A percentile compares a stretch with the other conserved stretches of the same genome.
Evolutionary conservation across 2,113 vertebrate species (phyloP).

Genomic region (Sciurus niger): DNA sequence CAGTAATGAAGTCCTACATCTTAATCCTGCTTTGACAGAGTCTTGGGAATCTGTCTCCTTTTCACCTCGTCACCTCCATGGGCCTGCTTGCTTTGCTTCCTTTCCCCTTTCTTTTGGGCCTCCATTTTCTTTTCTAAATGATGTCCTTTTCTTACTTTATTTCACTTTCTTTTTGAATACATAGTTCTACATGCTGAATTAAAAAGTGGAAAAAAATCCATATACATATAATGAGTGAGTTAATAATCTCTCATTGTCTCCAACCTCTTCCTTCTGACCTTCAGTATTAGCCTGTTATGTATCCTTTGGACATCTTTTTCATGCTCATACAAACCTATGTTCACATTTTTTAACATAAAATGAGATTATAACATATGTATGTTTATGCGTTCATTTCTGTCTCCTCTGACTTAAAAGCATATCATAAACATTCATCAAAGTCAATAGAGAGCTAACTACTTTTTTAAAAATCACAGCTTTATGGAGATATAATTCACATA

Average conservation of each 20-base stretch:
- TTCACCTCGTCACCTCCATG: neutral
- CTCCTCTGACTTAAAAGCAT: neutral
- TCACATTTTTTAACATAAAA: conserved; percentile 1
- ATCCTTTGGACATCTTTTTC: neutral
- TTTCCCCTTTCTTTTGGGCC: neutral
- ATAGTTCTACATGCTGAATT: neutral
- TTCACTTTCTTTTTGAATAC: neutral
- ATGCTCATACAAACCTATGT: neutral
- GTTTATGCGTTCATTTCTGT: neutral
- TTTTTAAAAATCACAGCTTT: neutral
- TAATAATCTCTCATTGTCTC: neutral
- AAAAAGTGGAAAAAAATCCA: conserved; percentile 35
- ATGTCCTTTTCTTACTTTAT: neutral
- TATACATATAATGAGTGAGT: conserved; percentile 1
- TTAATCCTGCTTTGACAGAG: neutral
- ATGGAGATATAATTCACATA: neutral
- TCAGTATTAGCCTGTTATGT: neutral
- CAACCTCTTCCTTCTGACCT: neutral
- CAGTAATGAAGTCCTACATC: neutral
- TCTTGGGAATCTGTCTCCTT: neutral
- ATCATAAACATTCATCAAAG: neutral
- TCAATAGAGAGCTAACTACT: neutral
- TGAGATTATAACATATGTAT: neutral
- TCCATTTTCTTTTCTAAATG: neutral
- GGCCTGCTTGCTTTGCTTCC: neutral